phyloP scores from a whole-genome alignment of 2,113 vertebrate species.

The Menidia beryllina region DNA sequence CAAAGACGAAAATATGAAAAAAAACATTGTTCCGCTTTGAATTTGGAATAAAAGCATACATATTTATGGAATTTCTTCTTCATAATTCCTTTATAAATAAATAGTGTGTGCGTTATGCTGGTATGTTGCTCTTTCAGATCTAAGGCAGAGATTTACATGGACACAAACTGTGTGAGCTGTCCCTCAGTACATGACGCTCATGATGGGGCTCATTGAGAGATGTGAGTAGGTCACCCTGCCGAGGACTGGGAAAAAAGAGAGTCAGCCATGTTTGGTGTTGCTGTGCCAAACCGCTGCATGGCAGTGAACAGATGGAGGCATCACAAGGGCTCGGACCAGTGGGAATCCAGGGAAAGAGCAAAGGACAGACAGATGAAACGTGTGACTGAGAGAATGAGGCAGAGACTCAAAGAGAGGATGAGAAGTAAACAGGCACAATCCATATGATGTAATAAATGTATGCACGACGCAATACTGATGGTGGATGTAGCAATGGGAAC shows the following conservation, averaged over 20 bases:
- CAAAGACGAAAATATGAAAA: background rate
- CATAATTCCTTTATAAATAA: too few relatives aligned
- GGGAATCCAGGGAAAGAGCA: slow-evolving; percentile 53
- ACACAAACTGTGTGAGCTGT: slow-evolving; percentile 14
- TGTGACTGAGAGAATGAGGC: slow-evolving; percentile 14
- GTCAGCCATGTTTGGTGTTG: slow-evolving; percentile 46
- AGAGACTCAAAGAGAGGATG: slow-evolving; percentile 23
- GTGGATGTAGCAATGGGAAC: slow-evolving; percentile 10
- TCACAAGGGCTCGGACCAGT: slow-evolving; percentile 54
- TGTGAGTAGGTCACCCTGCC: slow-evolving; percentile 67
- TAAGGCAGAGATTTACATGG: slow-evolving; percentile 25
- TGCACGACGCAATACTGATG: slow-evolving; percentile 24
- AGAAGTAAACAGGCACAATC: slow-evolving; percentile 15
- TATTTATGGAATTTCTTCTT: too few relatives aligned
- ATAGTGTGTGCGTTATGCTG: too few relatives aligned
- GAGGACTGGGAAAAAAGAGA: slow-evolving; percentile 42
- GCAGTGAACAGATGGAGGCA: slow-evolving; percentile 66
- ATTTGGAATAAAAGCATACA: too few relatives aligned
- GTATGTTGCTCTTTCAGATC: background rate
- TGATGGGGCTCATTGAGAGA: slow-evolving; percentile 73
- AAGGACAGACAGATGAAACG: slow-evolving; percentile 36
- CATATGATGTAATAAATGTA: slow-evolving; percentile 30
- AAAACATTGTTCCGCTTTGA: background rate
- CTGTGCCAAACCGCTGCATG: slow-evolving; percentile 65
- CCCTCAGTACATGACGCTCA: slow-evolving; percentile 19